Conservation (phyloP, 2,888 invertebrate species). For the Melinaea marsaeus region DNA sequence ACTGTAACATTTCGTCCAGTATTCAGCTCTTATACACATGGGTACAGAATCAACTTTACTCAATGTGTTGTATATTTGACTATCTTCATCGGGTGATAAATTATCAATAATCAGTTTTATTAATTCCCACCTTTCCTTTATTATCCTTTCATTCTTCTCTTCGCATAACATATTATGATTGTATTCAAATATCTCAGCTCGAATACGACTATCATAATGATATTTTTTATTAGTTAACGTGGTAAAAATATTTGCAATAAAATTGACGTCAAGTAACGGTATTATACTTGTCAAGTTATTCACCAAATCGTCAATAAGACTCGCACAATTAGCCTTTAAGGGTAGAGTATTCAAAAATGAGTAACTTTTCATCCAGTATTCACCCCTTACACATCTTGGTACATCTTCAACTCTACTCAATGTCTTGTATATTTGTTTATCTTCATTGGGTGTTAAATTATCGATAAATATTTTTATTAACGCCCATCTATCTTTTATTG, state of each 20-base stretch:
- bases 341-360: constrained; percentile 44
- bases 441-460: constrained; percentile 50
- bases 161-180: constrained; percentile 47
- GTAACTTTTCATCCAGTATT: constrained; percentile 49
- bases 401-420: constrained; percentile 40
- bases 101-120: constrained; percentile 50
- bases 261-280: constrained; percentile 42
- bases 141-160: constrained; percentile 40
- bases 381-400: constrained; percentile 42
- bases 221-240: constrained; percentile 31
- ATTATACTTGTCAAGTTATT: constrained; percentile 36
- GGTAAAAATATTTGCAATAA: constrained; percentile 42
- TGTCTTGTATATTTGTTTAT: constrained; percentile 48
- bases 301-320: constrained; percentile 32
- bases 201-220: no score
- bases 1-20: constrained; percentile 47
- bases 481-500: constrained; percentile 44
- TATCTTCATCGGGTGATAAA: constrained; percentile 51
- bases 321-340: constrained; percentile 30
- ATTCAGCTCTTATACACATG: constrained; percentile 40
- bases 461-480: constrained; percentile 50
- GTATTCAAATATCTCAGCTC: constrained; percentile 46
- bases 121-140: constrained; percentile 45
- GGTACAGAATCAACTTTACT: constrained; percentile 42
- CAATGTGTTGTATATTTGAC: constrained; percentile 47